Evolutionary conservation across 2,888 invertebrate genomes (phyloP), one percentile per base, ranked within the genome.

Genomic region (Chloroclysta siterata): DNA sequence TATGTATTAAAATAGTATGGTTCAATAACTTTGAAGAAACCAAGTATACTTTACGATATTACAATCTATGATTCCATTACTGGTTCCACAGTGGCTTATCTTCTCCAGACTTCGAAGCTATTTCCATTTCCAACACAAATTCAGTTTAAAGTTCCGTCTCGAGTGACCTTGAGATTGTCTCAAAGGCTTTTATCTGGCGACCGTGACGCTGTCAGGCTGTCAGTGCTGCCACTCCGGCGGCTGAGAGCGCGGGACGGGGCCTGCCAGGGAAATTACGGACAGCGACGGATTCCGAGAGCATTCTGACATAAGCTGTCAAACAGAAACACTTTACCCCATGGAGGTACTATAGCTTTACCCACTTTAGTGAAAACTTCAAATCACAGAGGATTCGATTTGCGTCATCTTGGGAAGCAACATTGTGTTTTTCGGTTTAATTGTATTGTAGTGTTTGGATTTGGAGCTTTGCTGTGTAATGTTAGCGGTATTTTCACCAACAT

Each of bases 111-210:
- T 13, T 11, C 15, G 11, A 10, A 55, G 48, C n/a, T 42, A 42
- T 51, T 60, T 60, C 53, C 47, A 47, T 53, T 50, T 29, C 11
- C 15, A 29, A 50, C 51, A 52, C 48, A 63, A 61, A 61, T 59
- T 62, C 56, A 66, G 61, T 63, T 61, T 63, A 64, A 66, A 63
- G 51, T 69, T 52, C 48, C 61, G 64, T 61, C 59, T 60, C 29
- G 57, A 60, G 65, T 58, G 62, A 66, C 66, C 66, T 69, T 63
- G 66, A 29, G 57, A 41, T 54, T 55, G 66, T 58, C 65, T 63
- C 60, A 53, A 59, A 66, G 62, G 71, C 69, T 69, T 69, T 68
- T 65, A 63, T 63, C 63, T 65, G 41, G 56, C 65, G 65, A 65
- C 66, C 64, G 64, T 66, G 66, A 55, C 47, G 64, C 60, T 66